These are phyloP conservation scores for Carabus problematicus DNA, from an alignment of 2,888 invertebrate genomes.

Conservation along the genomic window DNA sequence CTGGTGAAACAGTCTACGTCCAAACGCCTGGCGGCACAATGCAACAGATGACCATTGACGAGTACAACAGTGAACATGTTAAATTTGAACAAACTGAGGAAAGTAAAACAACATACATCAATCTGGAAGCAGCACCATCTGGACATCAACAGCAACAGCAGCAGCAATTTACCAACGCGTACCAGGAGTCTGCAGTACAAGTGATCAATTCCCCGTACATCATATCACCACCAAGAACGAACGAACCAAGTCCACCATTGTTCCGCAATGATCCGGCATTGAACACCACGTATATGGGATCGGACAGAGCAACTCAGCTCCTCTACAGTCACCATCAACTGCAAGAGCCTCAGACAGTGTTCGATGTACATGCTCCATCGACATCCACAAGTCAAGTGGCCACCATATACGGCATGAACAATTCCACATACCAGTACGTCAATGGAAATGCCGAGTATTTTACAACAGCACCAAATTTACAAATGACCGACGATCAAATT, in stretches of 20 bases:
- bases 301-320: conserved; percentile 54
- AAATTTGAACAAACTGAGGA: conserved; percentile 42
- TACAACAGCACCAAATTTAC: neutral
- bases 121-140: conserved; percentile 69
- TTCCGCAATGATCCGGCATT: conserved; percentile 74
- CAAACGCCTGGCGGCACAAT: conserved; percentile 10
- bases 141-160: conserved; percentile 56
- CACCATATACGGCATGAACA: conserved; percentile 23
- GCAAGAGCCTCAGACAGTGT: neutral
- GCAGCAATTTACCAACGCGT: conserved; percentile 49
- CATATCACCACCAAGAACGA: conserved; percentile 45
- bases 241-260: conserved; percentile 63
- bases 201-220: conserved; percentile 29
- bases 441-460: conserved; percentile 14
- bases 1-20: conserved; percentile 18
- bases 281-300: conserved; percentile 64
- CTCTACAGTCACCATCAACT: conserved; percentile 25
- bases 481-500: conserved; percentile 21
- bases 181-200: conserved; percentile 11
- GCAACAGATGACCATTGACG: neutral
- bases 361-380: conserved; percentile 1
- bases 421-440: conserved; percentile 10
- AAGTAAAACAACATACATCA: conserved; percentile 64
- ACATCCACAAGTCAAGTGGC: conserved; percentile 19
- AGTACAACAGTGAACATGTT: conserved; percentile 8